A percentile compares a stretch with the other conserved stretches of the same genome.
phyloP scores from a whole-genome alignment of 2,888 invertebrate species.

The Tyria jacobaeae region DNA sequence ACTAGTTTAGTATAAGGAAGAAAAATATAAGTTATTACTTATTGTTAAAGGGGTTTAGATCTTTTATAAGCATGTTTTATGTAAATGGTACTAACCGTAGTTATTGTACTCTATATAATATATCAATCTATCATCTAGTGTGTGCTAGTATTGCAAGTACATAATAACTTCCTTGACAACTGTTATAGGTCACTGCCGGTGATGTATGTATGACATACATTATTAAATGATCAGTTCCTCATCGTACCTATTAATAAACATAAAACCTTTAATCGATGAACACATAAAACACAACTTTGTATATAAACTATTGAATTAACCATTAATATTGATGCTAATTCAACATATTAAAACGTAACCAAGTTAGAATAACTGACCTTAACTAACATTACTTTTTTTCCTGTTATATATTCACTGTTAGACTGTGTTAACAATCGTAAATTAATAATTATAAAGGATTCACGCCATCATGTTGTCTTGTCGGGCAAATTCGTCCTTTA shows the following conservation, averaged over 20 bases:
- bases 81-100: too few species aligned
- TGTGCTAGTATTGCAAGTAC: neutral
- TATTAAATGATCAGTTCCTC: conserved; percentile 5
- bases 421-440: neutral
- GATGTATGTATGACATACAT: conserved; percentile 19
- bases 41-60: too few species aligned
- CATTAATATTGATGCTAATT: neutral
- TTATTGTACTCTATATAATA: too few species aligned
- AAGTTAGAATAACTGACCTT: neutral
- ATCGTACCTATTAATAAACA: conserved; percentile 8
- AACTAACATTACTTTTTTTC: neutral
- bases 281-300: neutral
- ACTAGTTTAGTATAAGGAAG: too few species aligned
- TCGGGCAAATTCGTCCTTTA: too few species aligned
- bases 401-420: neutral
- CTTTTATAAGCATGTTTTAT: too few species aligned
- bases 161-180: conserved; percentile 26
- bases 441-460: neutral
- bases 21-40: neutral
- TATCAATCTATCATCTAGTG: neutral
- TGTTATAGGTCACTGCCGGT: conserved; percentile 28
- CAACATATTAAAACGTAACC: neutral
- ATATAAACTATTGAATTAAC: neutral
- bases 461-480: too few species aligned
- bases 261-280: neutral